phyloP scores from a whole-genome alignment of 1,140 invertebrate species.

The Augochlora pura region DNA sequence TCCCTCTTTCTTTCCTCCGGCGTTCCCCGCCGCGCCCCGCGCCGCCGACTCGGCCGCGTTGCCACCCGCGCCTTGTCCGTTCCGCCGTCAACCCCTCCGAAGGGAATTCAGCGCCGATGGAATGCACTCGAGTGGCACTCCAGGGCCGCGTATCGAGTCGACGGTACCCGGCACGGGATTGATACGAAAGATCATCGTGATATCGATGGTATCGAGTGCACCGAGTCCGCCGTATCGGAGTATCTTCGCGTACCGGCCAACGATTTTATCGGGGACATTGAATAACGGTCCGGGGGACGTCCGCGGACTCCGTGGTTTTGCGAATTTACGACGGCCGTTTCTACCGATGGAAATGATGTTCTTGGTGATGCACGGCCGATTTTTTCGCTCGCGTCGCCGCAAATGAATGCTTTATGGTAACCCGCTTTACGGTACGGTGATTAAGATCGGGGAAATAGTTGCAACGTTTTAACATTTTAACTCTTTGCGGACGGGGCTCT shows the following conservation, averaged over 20 bases:
- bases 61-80: not conserved
- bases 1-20: not conserved
- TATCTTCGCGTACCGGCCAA: constrained; percentile 10
- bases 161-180: constrained; percentile 22
- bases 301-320: not conserved
- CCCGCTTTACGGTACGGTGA: too few species aligned
- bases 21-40: too few species aligned
- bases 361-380: too few species aligned
- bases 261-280: constrained; percentile 34
- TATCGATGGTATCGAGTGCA: constrained; percentile 26
- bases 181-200: constrained; percentile 39
- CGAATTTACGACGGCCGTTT: too few species aligned
- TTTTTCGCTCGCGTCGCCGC: too few species aligned
- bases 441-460: too few species aligned
- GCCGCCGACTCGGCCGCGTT: not conserved
- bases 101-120: constrained; percentile 17
- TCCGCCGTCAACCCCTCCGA: not conserved
- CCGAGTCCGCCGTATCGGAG: not conserved
- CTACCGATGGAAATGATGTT: too few species aligned
- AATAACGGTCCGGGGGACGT: not conserved
- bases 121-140: constrained; percentile 38
- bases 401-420: too few species aligned
- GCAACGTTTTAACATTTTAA: too few species aligned
- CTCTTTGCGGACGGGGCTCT: too few species aligned
- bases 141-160: constrained; percentile 17